These are phyloP conservation scores for Diachrysia chrysitis DNA, from an alignment of 2,888 invertebrate genomes.

Conservation along the genomic window DNA sequence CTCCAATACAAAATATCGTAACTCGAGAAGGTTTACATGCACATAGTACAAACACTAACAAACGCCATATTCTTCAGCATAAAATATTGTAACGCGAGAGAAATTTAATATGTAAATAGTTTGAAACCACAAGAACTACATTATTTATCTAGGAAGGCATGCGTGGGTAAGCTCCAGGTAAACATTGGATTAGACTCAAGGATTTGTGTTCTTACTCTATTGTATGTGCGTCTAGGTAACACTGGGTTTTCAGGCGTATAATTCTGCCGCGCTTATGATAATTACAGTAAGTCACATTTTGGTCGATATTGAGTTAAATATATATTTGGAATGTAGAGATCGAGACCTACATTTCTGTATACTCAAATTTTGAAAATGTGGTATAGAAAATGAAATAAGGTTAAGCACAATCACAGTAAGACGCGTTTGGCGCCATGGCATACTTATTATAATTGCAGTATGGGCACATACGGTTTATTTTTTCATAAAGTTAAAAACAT, in stretches of 20 bases:
- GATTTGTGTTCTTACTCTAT: neutral
- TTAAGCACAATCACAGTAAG: too few relatives aligned
- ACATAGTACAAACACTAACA: neutral
- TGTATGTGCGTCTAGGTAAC: neutral
- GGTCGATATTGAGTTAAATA: too few relatives aligned
- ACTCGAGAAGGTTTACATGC: neutral
- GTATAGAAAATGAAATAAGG: too few relatives aligned
- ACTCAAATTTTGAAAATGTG: too few relatives aligned
- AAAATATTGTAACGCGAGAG: conserved; percentile 29
- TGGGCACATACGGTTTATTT: too few relatives aligned
- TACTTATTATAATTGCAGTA: too few relatives aligned
- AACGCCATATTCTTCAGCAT: neutral
- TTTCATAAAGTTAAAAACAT: too few relatives aligned
- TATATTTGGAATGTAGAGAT: too few relatives aligned
- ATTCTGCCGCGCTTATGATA: too few relatives aligned
- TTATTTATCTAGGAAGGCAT: conserved; percentile 29
- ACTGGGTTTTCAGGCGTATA: neutral
- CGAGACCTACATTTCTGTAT: too few relatives aligned
- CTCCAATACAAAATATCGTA: neutral
- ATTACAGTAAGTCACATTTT: too few relatives aligned
- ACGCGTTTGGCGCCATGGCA: too few relatives aligned
- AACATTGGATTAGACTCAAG: conserved; percentile 5
- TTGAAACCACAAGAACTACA: conserved; percentile 36
- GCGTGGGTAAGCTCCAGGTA: conserved; percentile 12
- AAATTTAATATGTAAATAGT: conserved; percentile 51